These are phyloP conservation scores for Xestia c-nigrum DNA, from an alignment of 2,888 invertebrate genomes.

Conservation along the genomic window DNA sequence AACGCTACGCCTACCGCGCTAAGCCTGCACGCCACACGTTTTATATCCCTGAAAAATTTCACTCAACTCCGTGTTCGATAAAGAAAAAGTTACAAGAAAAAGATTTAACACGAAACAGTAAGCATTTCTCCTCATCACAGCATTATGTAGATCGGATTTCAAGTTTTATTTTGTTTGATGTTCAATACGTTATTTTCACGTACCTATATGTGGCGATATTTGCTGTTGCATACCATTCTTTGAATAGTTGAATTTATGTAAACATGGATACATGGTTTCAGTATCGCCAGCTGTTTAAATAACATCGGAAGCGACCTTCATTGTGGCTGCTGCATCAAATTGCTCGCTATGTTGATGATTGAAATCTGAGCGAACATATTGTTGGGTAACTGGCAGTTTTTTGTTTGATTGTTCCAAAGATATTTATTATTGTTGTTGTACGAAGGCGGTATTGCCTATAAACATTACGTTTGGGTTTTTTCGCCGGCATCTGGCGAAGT, in stretches of 20 bases:
- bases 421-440: constrained; percentile 68
- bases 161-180: constrained; percentile 61
- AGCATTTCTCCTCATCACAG: constrained; percentile 63
- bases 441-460: constrained; percentile 65
- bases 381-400: constrained; percentile 75
- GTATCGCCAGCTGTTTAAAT: constrained; percentile 79
- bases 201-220: constrained; percentile 37
- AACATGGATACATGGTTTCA: constrained; percentile 68
- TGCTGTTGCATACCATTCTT: constrained; percentile 45
- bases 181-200: constrained; percentile 46
- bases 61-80: constrained; percentile 77
- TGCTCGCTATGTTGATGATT: constrained; percentile 75
- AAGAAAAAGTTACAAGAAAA: constrained; percentile 73
- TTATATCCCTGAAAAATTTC: constrained; percentile 78
- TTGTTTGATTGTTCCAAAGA: constrained; percentile 73
- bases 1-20: constrained; percentile 78
- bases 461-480: constrained; percentile 61
- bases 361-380: constrained; percentile 77
- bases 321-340: constrained; percentile 80
- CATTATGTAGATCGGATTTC: constrained; percentile 63
- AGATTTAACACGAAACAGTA: constrained; percentile 70
- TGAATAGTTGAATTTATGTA: constrained; percentile 61
- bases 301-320: constrained; percentile 79
- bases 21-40: constrained; percentile 78
- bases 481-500: constrained; percentile 47